Conservation (phyloP, 2,113 vertebrate genomes). For the Xiphorhynchus elegans region DNA sequence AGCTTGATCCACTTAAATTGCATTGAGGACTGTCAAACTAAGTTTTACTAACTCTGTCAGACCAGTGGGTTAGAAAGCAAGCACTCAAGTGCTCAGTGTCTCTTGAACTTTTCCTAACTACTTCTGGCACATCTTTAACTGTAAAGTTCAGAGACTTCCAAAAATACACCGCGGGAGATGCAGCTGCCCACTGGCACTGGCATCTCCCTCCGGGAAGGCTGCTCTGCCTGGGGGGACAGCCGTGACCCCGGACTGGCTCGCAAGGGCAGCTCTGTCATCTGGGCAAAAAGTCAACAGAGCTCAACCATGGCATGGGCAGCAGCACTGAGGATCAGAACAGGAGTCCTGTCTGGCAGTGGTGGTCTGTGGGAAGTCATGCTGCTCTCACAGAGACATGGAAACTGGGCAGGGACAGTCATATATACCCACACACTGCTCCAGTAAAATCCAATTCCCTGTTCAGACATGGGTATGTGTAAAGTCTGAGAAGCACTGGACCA, state of each 20-base stretch:
- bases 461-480: fast-evolving
- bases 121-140: slow-evolving; percentile 15
- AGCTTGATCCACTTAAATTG: not conserved
- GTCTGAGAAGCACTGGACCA: not conserved
- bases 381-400: fast-evolving
- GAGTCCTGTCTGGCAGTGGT: fast-evolving
- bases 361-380: fast-evolving
- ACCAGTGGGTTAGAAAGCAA: not conserved
- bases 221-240: not conserved
- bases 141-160: slow-evolving; percentile 27
- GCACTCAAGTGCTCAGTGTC: not conserved
- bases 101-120: slow-evolving; percentile 25
- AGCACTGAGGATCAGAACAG: not conserved
- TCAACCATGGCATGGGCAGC: not conserved
- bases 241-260: fast-evolving
- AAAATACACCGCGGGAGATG: not conserved
- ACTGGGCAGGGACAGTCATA: fast-evolving
- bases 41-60: not conserved
- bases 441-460: not conserved
- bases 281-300: not conserved
- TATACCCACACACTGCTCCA: not conserved
- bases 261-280: not conserved
- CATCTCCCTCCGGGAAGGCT: not conserved
- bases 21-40: not conserved
- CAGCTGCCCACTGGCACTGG: not conserved